Conservation (phyloP, 2,113 vertebrate genomes). For the Bothrops jararaca region DNA sequence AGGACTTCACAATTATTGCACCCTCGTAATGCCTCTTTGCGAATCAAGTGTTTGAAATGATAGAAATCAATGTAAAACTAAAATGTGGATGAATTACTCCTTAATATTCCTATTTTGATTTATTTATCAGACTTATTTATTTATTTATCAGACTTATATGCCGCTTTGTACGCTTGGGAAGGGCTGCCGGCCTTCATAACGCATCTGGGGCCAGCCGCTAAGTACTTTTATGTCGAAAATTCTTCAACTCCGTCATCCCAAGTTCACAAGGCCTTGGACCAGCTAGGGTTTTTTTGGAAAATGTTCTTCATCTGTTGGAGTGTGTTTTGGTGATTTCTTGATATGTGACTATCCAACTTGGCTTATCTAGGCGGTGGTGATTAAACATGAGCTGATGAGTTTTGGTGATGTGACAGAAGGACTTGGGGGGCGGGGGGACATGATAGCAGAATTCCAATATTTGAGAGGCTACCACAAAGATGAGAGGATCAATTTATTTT, state of each 20-base stretch:
- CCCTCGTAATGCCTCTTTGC: background rate
- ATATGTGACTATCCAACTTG: background rate
- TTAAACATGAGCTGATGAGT: background rate
- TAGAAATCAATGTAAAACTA: too few relatives aligned
- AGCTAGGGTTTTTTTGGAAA: background rate
- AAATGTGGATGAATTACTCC: background rate
- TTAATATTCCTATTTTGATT: background rate
- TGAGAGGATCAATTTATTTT: too few relatives aligned
- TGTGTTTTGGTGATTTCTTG: background rate
- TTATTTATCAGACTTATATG: too few relatives aligned
- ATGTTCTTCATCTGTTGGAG: background rate
- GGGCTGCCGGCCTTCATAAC: background rate
- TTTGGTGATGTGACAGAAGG: background rate
- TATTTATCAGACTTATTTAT: too few relatives aligned
- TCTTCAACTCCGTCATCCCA: background rate
- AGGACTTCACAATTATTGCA: background rate
- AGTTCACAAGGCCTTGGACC: background rate
- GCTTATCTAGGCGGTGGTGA: background rate
- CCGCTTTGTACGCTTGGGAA: background rate
- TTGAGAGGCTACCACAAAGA: too few relatives aligned
- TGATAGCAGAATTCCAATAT: too few relatives aligned
- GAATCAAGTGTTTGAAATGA: background rate
- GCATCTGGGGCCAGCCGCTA: background rate
- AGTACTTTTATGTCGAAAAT: background rate
- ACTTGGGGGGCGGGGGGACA: too few relatives aligned